phyloP scores from a whole-genome alignment of 1,140 invertebrate genomes.

The Drosophila sechellia region DNA sequence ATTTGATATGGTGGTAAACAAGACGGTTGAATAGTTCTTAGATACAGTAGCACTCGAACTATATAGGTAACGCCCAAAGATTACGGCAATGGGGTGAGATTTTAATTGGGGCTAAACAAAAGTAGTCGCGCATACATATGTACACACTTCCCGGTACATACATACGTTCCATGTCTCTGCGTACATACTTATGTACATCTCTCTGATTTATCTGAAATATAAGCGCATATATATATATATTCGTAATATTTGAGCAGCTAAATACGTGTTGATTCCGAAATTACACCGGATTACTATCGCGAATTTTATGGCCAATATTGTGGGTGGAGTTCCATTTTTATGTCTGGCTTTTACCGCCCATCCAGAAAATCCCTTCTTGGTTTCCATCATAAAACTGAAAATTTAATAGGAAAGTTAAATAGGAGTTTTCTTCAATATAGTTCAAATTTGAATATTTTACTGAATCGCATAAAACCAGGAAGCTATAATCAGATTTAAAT shows the following conservation, averaged over 20 bases:
- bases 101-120: conserved; percentile 47
- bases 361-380: not conserved
- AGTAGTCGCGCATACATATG: conserved; percentile 44
- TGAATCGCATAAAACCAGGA: too few relatives aligned
- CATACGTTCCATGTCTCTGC: conserved; percentile 18
- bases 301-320: not conserved
- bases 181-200: not conserved
- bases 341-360: conserved; percentile 7
- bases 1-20: not conserved
- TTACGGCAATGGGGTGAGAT: conserved; percentile 42
- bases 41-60: conserved; percentile 14
- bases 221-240: not conserved
- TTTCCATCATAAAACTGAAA: not conserved
- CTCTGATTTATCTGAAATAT: conserved; percentile 27
- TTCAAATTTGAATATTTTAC: too few relatives aligned
- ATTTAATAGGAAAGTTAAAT: too few relatives aligned
- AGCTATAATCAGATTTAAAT: too few relatives aligned
- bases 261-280: conserved; percentile 35
- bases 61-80: conserved; percentile 46
- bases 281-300: not conserved
- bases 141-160: conserved; percentile 33
- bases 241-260: conserved; percentile 1
- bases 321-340: conserved; percentile 2
- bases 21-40: not conserved
- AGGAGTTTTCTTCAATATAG: too few relatives aligned